Percentiles rank a stretch among this genome's conserved stretches.
These are phyloP conservation scores for Pseudopodoces humilis DNA, from an alignment of 2,113 vertebrate genomes.

Conservation along the genomic window DNA sequence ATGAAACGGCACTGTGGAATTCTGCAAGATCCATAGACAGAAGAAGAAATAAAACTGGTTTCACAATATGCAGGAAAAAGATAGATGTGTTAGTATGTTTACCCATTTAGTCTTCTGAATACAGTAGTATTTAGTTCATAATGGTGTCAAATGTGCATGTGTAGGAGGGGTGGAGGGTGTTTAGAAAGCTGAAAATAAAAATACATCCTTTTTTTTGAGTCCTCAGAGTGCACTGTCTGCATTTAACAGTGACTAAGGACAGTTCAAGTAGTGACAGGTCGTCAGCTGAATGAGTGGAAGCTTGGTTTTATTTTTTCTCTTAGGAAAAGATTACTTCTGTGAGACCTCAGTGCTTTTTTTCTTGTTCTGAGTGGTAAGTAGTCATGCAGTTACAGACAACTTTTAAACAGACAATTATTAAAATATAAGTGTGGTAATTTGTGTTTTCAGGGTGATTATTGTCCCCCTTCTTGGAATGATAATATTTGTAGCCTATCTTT, in stretches of 20 bases:
- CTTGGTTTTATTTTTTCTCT: neutral
- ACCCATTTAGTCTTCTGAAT: neutral
- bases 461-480: neutral
- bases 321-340: neutral
- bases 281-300: neutral
- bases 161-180: neutral
- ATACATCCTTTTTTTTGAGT: rapidly evolving
- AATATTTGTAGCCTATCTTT: neutral
- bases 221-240: neutral
- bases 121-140: neutral
- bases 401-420: neutral
- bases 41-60: neutral
- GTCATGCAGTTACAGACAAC: neutral
- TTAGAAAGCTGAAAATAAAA: neutral
- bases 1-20: neutral
- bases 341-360: neutral
- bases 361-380: neutral
- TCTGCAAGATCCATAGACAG: neutral
- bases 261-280: neutral
- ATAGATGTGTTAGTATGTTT: neutral
- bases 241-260: neutral
- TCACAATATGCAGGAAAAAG: neutral
- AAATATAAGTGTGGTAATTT: neutral
- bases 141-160: neutral
- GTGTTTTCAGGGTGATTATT: neutral